Percentiles rank a stretch among this genome's conserved stretches.
phyloP scores from a whole-genome alignment of 2,113 vertebrate genomes.

The Mionectes macconnelli region DNA sequence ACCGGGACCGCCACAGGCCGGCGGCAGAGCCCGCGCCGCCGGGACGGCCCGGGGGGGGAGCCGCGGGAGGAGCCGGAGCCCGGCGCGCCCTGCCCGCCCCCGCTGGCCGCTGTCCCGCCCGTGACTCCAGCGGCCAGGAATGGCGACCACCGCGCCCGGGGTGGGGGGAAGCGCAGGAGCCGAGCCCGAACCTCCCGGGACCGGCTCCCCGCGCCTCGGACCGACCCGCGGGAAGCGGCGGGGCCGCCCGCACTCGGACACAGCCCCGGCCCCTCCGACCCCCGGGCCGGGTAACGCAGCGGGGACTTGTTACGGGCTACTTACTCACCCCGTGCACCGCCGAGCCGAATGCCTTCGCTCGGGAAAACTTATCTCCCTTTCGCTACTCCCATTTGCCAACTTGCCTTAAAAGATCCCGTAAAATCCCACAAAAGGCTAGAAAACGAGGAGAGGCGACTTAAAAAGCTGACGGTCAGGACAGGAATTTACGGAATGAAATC shows the following conservation, averaged over 20 bases:
- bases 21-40: background rate
- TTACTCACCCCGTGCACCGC: background rate
- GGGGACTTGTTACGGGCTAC: background rate
- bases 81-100: background rate
- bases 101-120: slow-evolving; percentile 42
- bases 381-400: background rate
- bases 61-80: slow-evolving; percentile 36
- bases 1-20: background rate
- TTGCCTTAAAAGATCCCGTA: background rate
- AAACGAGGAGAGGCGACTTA: background rate
- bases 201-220: background rate
- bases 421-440: slow-evolving; percentile 23
- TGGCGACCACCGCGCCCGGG: slow-evolving; percentile 30
- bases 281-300: background rate
- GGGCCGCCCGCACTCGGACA: background rate
- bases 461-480: slow-evolving; percentile 52
- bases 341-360: background rate
- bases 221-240: slow-evolving; percentile 72
- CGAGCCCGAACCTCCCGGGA: background rate
- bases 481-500: slow-evolving; percentile 68
- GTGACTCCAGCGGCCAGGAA: slow-evolving; percentile 72
- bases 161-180: background rate
- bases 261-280: background rate
- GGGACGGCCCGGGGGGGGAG: background rate
- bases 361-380: background rate